Base-by-base conservation (phyloP, 1,140 invertebrate genomes). In the Lycorma delicatula region DNA sequence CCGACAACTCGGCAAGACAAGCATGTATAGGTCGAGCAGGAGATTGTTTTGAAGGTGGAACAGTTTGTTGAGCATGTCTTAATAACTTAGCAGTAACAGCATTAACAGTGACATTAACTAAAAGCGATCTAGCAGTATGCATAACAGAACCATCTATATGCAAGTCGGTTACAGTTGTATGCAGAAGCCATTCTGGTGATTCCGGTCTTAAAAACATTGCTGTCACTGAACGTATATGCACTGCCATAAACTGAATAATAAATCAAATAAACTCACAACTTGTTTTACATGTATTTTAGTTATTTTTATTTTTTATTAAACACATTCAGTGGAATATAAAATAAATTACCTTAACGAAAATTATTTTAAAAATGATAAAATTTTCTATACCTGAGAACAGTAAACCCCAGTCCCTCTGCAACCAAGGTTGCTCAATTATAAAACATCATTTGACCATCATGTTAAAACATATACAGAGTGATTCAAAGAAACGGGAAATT, bases 221-320 rank as follows among this genome's bases (percentile, higher is more conserved):
- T 57, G 84, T 89, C 59, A 91, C 79, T 68, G 91, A 90, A 61
- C 86, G 83, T 27, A 93, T 77, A 66, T 91, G 86, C 23, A 94
- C 80, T n/a, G 87, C 86, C 81, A 90, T 86, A 71, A 91, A 91
- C 84, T 86, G 63, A 58, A 69, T n/a, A n/a, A n/a, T n/a, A n/a
- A n/a, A n/a, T n/a, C n/a, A n/a, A n/a, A n/a, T n/a, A n/a, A n/a
- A n/a, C n/a, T n/a, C n/a, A n/a, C n/a, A n/a, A n/a, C n/a, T n/a
- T n/a, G n/a, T n/a, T n/a, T n/a, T n/a, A n/a, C n/a, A n/a, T n/a
- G n/a, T n/a, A n/a, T n/a, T n/a, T n/a, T n/a, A n/a, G n/a, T n/a
- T n/a, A n/a, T n/a, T n/a, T n/a, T n/a, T n/a, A n/a, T n/a, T n/a
- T n/a, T n/a, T n/a, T n/a, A n/a, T n/a, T n/a, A n/a, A n/a, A n/a